These are phyloP conservation scores for Isoperla grammatica DNA, from an alignment of 2,888 invertebrate species.

Conservation along the genomic window DNA sequence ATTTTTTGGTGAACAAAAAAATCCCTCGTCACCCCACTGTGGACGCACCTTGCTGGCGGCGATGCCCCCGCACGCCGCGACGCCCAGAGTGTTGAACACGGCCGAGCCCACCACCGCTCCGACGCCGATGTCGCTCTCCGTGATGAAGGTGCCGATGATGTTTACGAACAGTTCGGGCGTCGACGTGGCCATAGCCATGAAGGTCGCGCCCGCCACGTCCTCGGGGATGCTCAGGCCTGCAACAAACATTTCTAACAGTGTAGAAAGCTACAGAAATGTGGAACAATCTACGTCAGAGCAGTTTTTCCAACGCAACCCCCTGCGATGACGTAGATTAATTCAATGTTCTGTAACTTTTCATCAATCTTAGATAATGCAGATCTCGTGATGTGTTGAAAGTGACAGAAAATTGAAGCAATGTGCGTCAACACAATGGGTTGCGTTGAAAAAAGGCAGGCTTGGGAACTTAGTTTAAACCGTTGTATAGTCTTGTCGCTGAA, in stretches of 20 bases:
- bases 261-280: not conserved
- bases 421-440: no score
- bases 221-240: constrained; percentile 44
- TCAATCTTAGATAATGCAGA: no score
- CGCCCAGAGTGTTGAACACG: constrained; percentile 81
- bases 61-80: constrained; percentile 73
- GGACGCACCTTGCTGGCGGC: constrained; percentile 64
- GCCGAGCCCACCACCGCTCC: constrained; percentile 85
- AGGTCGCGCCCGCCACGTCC: constrained; percentile 95
- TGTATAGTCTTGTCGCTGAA: no score
- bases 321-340: no score
- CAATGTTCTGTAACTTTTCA: no score
- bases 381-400: no score
- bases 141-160: constrained; percentile 79
- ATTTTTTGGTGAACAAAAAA: no score
- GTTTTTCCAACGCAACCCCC: no score
- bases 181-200: constrained; percentile 93
- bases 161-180: constrained; percentile 93
- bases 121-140: constrained; percentile 77
- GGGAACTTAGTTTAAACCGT: no score
- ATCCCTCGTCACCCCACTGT: no score
- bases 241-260: not conserved
- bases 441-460: no score
- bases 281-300: not conserved
- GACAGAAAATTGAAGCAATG: no score